Percentiles rank a stretch among this genome's conserved stretches.
phyloP scores from a whole-genome alignment of 2,797 vertebrate genomes.

The Lutjanus argentimaculatus region DNA sequence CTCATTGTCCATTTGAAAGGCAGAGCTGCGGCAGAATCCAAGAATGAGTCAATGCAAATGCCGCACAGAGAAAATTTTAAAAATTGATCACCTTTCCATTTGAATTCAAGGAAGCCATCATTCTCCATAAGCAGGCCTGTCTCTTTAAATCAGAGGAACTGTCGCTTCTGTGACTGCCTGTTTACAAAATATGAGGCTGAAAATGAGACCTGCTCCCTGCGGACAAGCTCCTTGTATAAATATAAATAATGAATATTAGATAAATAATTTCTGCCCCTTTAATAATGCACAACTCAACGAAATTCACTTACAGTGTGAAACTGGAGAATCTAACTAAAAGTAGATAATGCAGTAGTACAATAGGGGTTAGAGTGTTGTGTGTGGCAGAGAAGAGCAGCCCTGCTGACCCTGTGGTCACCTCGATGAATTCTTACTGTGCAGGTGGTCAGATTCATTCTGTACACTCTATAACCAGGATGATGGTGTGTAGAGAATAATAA shows the following conservation, averaged over 20 bases:
- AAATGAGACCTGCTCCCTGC: constrained; percentile 91
- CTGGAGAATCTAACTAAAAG: constrained; percentile 75
- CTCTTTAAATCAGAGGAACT: constrained; percentile 88
- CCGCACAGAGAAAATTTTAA: constrained; percentile 78
- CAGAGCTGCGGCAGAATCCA: constrained; percentile 52
- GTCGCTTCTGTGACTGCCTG: constrained; percentile 86
- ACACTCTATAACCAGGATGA: background rate
- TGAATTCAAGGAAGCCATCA: constrained; percentile 88
- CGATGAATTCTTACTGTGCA: constrained; percentile 1
- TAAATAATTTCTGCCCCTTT: constrained; percentile 87
- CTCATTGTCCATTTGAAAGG: constrained; percentile 79
- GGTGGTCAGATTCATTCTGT: constrained; percentile 6
- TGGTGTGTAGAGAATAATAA: constrained; percentile 29
- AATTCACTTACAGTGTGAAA: constrained; percentile 86
- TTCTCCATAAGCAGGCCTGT: constrained; percentile 87
- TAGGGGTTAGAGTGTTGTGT: constrained; percentile 55
- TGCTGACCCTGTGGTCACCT: constrained; percentile 55
- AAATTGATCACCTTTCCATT: constrained; percentile 88
- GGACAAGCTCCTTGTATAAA: constrained; percentile 89
- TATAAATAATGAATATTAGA: constrained; percentile 91
- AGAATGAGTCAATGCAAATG: constrained; percentile 84
- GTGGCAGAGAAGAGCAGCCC: constrained; percentile 30
- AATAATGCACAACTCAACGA: constrained; percentile 85
- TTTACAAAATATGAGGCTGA: constrained; percentile 90
- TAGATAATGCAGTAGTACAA: constrained; percentile 78